These are phyloP conservation scores for Vollenhovia emeryi DNA, from an alignment of 1,140 invertebrate species.

Conservation along the genomic window DNA sequence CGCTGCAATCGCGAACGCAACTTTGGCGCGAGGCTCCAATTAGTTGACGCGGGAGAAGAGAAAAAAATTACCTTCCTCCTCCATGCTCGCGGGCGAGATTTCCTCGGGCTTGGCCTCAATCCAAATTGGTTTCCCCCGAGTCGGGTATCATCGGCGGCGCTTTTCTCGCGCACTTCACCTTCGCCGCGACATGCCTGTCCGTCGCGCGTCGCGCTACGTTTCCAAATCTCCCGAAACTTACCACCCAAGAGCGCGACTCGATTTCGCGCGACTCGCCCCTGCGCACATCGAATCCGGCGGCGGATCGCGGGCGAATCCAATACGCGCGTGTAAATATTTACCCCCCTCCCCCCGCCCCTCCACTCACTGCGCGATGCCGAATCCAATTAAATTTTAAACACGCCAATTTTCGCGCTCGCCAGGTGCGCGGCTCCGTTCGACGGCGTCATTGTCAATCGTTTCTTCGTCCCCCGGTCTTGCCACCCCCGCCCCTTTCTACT, in stretches of 20 bases:
- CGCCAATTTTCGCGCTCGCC: not conserved
- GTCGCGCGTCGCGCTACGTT: not conserved
- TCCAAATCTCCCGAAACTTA: conserved; percentile 28
- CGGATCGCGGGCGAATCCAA: not conserved
- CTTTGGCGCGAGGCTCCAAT: too few species aligned
- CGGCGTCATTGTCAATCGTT: not conserved
- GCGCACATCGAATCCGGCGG: not conserved
- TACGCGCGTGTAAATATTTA: conserved; percentile 43
- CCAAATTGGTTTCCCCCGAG: conserved; percentile 51
- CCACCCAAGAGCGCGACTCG: not conserved
- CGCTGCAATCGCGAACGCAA: too few species aligned
- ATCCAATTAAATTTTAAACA: conserved; percentile 43
- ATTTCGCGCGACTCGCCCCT: not conserved
- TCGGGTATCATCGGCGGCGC: conserved; percentile 32
- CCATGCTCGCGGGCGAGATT: conserved; percentile 46
- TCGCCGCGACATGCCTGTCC: conserved; percentile 24
- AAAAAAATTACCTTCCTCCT: conserved; percentile 61
- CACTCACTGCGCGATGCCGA: too few species aligned
- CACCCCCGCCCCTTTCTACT: too few species aligned
- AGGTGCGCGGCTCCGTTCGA: not conserved
- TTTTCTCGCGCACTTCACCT: conserved; percentile 12
- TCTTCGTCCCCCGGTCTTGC: too few species aligned
- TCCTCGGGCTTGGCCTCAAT: conserved; percentile 41
- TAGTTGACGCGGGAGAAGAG: too few species aligned
- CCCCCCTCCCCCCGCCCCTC: too few species aligned